Base-by-base conservation (phyloP, 2,888 invertebrate species). In the Cantharis rufa region DNA sequence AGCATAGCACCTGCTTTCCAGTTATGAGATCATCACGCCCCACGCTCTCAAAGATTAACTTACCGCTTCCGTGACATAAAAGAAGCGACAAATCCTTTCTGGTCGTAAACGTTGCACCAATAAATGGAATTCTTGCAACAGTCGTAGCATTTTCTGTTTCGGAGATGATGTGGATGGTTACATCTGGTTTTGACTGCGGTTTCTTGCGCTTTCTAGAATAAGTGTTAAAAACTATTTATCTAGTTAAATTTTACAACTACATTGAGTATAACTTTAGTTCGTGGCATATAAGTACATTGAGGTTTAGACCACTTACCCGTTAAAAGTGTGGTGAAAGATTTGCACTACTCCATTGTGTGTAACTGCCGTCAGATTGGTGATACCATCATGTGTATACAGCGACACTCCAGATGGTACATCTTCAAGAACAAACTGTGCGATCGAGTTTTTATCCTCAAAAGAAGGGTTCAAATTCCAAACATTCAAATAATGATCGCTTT, bases 301-400 rank as follows among this genome's bases (percentile, higher is more conserved):
- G 18, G 18, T 18, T 1, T 5, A 21, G 5, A 21, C 16, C 9
- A 71, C 90, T 89, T 86, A 93, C 91, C 94, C 95, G 88, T 95
- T 96, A 61, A 95, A 89, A 80, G 92, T 91, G 83, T 94, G 93
- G 71, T 92, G 91, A 86, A 95, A 97, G 73, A 95, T 89, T 87
- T 96, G 94, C 61, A 95, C 91, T 7, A 93, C 92, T 0, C 97
- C 97, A 84, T 93, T 94, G 81, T 93, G 91, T 0, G 95, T 95
- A 0, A 92, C 90, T 86, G 89, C 86, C 80, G 91, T 86, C 86
- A 88, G 84, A 81, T 88, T 89, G 0, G 89, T 89, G 10, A 87
- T 83, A 0, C 90, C 90, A 3, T 91, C 90, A 10, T 89, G 89
- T 15, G 89, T 84, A 78, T 90, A 85, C 1, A 90, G 87, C 0